These are phyloP conservation scores for Melitaea athalia DNA, from an alignment of 2,888 invertebrate species.

Conservation along the genomic window DNA sequence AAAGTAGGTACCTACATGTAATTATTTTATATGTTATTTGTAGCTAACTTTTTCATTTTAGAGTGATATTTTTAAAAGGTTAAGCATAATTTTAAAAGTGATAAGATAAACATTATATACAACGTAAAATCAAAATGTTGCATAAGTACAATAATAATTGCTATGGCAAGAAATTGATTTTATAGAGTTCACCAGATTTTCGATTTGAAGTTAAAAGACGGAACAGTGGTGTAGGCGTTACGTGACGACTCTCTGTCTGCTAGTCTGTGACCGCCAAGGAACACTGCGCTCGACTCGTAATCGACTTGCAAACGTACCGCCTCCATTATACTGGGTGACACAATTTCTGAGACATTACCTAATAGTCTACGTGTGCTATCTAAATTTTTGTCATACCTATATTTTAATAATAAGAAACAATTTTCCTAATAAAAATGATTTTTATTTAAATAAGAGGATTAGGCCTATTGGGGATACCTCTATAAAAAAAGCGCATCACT, in stretches of 20 bases:
- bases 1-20: constrained; percentile 1
- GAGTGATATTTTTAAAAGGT: neutral
- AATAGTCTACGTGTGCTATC: constrained; percentile 59
- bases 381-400: constrained; percentile 54
- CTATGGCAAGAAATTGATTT: neutral
- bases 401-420: constrained; percentile 34
- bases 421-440: constrained; percentile 8
- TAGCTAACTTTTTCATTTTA: neutral
- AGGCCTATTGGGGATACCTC: constrained; percentile 80
- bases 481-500: constrained; percentile 77
- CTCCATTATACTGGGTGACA: constrained; percentile 75
- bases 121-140: neutral
- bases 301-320: constrained; percentile 71
- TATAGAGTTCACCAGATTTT: constrained; percentile 3
- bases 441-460: constrained; percentile 61
- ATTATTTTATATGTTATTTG: constrained; percentile 13
- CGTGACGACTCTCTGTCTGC: constrained; percentile 61
- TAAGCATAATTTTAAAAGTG: neutral
- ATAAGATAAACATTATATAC: neutral
- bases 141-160: neutral
- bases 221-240: constrained; percentile 31
- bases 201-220: constrained; percentile 27
- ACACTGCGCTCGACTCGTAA: constrained; percentile 65
- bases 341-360: constrained; percentile 77
- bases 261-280: constrained; percentile 53